Conservation (phyloP, 2,113 vertebrate genomes). For the Oriolus oriolus region DNA sequence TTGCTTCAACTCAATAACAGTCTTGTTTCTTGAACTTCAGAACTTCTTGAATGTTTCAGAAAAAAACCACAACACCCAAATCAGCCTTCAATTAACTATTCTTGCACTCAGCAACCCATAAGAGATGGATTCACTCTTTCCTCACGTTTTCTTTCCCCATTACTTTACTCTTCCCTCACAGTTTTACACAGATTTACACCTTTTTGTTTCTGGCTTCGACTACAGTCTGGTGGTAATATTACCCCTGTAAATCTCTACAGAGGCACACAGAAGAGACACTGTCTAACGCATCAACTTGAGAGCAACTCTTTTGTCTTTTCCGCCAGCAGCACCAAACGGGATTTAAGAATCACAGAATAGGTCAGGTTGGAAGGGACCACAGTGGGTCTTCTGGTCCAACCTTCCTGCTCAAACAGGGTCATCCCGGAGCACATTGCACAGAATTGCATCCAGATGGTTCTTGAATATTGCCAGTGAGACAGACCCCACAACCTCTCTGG, state of each 20-base stretch:
- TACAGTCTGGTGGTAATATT: rapidly evolving
- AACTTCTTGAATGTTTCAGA: background rate
- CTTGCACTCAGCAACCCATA: background rate
- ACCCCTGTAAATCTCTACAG: rapidly evolving
- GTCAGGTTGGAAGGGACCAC: background rate
- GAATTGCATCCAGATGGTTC: background rate
- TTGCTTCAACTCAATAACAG: background rate
- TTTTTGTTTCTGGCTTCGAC: background rate
- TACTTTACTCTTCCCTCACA: background rate
- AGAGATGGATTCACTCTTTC: background rate
- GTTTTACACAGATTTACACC: rapidly evolving
- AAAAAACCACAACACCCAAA: background rate
- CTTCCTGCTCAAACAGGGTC: no score
- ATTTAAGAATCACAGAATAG: background rate
- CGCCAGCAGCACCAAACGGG: rapidly evolving
- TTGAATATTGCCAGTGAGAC: background rate
- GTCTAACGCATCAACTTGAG: rapidly evolving
- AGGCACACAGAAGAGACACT: rapidly evolving
- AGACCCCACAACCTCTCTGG: background rate
- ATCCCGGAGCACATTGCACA: background rate
- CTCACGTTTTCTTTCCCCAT: background rate
- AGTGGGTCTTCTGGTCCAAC: background rate
- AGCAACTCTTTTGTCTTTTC: background rate
- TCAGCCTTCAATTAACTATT: background rate
- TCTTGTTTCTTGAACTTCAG: background rate